Percentiles rank a stretch among this genome's conserved stretches.
Conservation (phyloP, 2,797 vertebrate genomes). For the Pampus argenteus region DNA sequence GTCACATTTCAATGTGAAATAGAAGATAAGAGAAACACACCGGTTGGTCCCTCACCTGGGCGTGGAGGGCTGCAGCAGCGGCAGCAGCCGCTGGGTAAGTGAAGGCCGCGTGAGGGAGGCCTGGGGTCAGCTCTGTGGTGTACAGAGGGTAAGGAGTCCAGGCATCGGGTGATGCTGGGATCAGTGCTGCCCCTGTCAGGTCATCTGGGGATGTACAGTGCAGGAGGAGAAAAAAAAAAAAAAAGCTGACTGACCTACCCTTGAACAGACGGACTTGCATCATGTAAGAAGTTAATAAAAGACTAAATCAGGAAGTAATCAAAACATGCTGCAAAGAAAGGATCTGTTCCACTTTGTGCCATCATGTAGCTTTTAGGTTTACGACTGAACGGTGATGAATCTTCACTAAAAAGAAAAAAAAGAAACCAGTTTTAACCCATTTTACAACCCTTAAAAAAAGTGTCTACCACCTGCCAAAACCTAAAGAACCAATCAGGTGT, state of each 20-base stretch:
- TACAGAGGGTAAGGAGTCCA: constrained; percentile 98
- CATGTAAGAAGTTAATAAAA: background rate
- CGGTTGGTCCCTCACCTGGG: constrained; percentile 92
- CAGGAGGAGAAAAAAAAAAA: constrained; percentile 44
- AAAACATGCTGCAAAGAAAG: constrained; percentile 1
- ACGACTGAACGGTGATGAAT: background rate
- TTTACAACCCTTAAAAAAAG: background rate
- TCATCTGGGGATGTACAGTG: constrained; percentile 88
- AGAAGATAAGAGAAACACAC: constrained; percentile 61
- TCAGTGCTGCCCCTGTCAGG: constrained; percentile 95
- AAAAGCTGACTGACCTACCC: constrained; percentile 47
- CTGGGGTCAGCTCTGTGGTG: constrained; percentile 95
- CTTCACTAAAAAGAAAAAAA: background rate
- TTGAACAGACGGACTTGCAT: constrained; percentile 2
- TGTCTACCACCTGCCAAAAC: constrained; percentile 4
- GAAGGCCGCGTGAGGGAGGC: constrained; percentile 96
- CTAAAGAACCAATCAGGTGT: constrained; percentile 42
- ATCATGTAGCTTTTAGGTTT: constrained; percentile 9
- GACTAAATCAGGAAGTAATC: background rate
- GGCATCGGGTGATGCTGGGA: constrained; percentile 95
- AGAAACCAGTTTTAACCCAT: background rate
- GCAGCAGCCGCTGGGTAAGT: constrained; percentile 94
- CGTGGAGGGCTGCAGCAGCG: constrained; percentile 93
- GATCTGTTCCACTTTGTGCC: background rate
- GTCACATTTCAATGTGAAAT: background rate